These are phyloP conservation scores for Atractosteus spatula DNA, from an alignment of 2,113 vertebrate species.

Conservation along the genomic window DNA sequence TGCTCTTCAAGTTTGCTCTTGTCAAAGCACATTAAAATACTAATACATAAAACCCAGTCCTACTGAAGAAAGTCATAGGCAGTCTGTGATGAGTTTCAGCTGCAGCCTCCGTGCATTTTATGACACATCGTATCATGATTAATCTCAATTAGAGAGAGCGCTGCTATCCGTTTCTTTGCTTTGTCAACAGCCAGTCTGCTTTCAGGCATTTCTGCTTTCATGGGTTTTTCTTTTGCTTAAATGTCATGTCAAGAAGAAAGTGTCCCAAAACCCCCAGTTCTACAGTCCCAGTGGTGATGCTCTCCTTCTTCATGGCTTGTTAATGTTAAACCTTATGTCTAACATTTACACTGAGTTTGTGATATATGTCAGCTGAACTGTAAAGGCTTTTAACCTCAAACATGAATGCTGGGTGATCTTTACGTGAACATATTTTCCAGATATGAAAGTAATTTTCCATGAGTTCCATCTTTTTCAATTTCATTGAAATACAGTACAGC, in stretches of 20 bases:
- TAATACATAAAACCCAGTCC: slow-evolving; percentile 3
- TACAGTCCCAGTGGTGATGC: too few relatives aligned
- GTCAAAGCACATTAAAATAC: slow-evolving; percentile 33
- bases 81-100: slow-evolving; percentile 11
- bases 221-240: neutral
- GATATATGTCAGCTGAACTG: too few relatives aligned
- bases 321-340: too few relatives aligned
- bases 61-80: neutral
- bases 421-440: too few relatives aligned
- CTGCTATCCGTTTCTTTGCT: neutral
- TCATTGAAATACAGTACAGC: too few relatives aligned
- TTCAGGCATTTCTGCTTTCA: neutral
- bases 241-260: slow-evolving; percentile 32
- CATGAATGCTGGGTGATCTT: too few relatives aligned
- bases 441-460: too few relatives aligned
- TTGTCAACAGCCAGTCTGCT: neutral
- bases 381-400: too few relatives aligned
- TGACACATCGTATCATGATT: slow-evolving; percentile 18
- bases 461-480: too few relatives aligned
- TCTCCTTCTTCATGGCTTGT: too few relatives aligned
- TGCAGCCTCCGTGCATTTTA: neutral
- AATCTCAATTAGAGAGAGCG: slow-evolving; percentile 17
- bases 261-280: neutral
- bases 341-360: too few relatives aligned
- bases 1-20: slow-evolving; percentile 13